Conservation (phyloP, 2,797 vertebrate genomes). For the Thripadectes ignobilis region DNA sequence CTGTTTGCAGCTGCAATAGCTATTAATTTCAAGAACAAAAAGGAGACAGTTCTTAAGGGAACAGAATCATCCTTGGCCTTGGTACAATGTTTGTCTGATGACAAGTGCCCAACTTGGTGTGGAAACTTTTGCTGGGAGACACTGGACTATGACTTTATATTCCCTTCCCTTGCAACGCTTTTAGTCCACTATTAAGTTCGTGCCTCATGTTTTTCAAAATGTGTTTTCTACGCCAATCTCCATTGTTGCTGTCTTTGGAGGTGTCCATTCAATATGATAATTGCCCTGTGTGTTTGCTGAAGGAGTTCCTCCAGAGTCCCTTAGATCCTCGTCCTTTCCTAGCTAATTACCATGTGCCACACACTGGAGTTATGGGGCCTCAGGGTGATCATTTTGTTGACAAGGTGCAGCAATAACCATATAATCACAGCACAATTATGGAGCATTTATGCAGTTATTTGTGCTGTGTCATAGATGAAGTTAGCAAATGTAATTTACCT, state of each 20-base stretch:
- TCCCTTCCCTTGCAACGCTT: neutral
- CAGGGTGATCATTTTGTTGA: constrained; percentile 68
- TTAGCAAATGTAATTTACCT: constrained; percentile 57
- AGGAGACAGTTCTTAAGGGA: fast-evolving
- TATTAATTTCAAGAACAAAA: neutral
- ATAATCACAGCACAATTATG: constrained; percentile 66
- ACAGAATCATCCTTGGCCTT: neutral
- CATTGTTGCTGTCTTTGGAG: neutral
- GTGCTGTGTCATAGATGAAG: constrained; percentile 29
- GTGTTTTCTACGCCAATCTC: neutral
- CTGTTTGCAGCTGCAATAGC: neutral
- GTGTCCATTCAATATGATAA: neutral
- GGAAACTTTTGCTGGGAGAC: neutral
- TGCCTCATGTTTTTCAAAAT: neutral
- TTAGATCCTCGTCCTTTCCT: constrained; percentile 15
- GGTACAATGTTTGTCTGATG: neutral
- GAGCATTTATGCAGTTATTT: constrained; percentile 64
- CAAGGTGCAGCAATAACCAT: constrained; percentile 58
- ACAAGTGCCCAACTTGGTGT: neutral
- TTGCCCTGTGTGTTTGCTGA: neutral
- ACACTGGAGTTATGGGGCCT: constrained; percentile 32
- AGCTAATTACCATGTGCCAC: constrained; percentile 47
- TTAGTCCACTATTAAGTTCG: neutral
- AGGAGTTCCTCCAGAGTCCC: constrained; percentile 5
- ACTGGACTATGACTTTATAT: neutral